Evolutionary conservation across 1,140 invertebrate genomes (phyloP), one percentile per base, ranked within the genome.

Genomic region (Drosophila lacteicornis): DNA sequence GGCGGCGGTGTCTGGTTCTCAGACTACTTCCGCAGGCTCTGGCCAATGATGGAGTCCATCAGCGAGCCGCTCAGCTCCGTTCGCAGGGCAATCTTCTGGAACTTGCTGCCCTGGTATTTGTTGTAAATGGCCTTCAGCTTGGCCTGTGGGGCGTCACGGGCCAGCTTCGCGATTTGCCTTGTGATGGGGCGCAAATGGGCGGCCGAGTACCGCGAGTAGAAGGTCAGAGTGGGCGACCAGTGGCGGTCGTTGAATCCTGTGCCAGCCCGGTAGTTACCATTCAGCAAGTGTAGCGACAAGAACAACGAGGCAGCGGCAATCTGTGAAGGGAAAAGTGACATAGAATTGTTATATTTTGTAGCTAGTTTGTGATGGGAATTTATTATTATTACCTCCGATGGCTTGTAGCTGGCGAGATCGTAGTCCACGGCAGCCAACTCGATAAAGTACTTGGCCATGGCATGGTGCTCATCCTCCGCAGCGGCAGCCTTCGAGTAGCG

Each of bases 401-500:
- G 98, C 58, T 94, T 93, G 86, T 96, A 95, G 88, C 97, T 96
- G 30, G 95, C 95, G 93, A 98, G 94, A 38, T 96, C 94, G 91
- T 98, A 98, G 47, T 98, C 96, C 13, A 98, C 92, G 45, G 98
- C 93, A 66, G 96, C 94, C 33, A 99, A 93, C 93, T 99, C 98
- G 80, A 98, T 95, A 56, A 99, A 95, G 92, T 98, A 99, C 94
- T 99, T 99, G 8, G 97, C 97, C 91, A 99, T 93, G 51, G 95
- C 96, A 92, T 99, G 98, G 90, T 97, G 95, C 62, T 94, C 94
- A 15, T 95, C 92, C 79, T 94, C 95, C 9, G 96, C 96, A 91
- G 95, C 91, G 6, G 94, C 94, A 2, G 94, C 94, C 93, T 95
- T 95, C 3, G 94, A 94, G 92, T 93, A 96, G 75, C 93, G 95